These are phyloP conservation scores for Diarsia rubi DNA, from an alignment of 2,888 invertebrate genomes.

Conservation along the genomic window DNA sequence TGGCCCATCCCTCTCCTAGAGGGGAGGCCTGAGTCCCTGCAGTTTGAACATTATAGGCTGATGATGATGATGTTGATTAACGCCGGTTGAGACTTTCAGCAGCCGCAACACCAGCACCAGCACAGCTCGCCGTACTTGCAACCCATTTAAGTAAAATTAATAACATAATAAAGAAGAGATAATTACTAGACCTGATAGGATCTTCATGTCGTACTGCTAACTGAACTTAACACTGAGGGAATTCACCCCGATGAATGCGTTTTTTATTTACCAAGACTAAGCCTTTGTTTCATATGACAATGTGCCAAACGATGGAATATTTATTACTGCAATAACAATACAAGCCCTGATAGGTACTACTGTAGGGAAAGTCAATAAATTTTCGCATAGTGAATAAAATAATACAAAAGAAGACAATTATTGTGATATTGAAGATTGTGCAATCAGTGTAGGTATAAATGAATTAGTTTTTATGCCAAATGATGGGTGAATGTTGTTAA, in stretches of 20 bases:
- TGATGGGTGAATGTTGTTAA: background rate
- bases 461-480: background rate
- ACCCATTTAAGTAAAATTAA: background rate
- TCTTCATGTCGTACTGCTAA: conserved; percentile 32
- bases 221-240: background rate
- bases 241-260: background rate
- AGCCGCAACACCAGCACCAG: too few species aligned
- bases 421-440: background rate
- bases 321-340: conserved; percentile 33
- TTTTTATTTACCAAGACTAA: conserved; percentile 44
- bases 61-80: too few species aligned
- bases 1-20: too few species aligned
- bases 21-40: too few species aligned
- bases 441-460: background rate
- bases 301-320: conserved; percentile 15
- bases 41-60: too few species aligned
- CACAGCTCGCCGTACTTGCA: too few species aligned
- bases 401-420: background rate
- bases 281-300: conserved; percentile 13
- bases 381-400: background rate
- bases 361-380: background rate
- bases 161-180: background rate
- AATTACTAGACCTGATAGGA: conserved; percentile 34
- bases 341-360: conserved; percentile 8
- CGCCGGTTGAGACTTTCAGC: too few species aligned